Percentiles rank a stretch among this genome's conserved stretches.
These are phyloP conservation scores for Enteromius treurensis DNA, from an alignment of 2,797 vertebrate genomes.

Conservation along the genomic window DNA sequence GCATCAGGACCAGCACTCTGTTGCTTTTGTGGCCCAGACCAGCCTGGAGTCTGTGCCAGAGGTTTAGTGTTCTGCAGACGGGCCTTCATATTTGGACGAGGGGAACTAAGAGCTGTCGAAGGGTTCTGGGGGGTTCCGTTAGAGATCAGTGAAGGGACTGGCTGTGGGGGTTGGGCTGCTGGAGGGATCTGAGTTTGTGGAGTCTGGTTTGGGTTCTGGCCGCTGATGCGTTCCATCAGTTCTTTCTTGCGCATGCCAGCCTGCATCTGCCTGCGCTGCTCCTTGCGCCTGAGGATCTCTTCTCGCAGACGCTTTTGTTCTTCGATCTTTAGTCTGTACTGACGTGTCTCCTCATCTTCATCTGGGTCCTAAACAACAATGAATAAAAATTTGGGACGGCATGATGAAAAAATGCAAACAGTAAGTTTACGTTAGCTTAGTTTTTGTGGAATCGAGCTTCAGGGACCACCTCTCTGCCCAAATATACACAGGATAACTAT, in stretches of 20 bases:
- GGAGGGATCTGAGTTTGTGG: conserved; percentile 59
- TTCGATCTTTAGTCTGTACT: conserved; percentile 95
- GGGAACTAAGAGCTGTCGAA: conserved; percentile 46
- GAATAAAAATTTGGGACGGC: background rate
- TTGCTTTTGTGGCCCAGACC: conserved; percentile 37
- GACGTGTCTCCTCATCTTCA: conserved; percentile 93
- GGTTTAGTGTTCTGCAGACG: conserved; percentile 71
- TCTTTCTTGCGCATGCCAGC: conserved; percentile 94
- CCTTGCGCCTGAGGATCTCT: conserved; percentile 93
- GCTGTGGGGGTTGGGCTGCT: conserved; percentile 57
- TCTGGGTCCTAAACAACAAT: conserved; percentile 80
- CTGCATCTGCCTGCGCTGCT: conserved; percentile 93
- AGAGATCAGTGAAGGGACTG: conserved; percentile 57
- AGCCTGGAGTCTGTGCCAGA: conserved; percentile 28
- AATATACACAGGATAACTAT: background rate
- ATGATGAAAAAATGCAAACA: background rate
- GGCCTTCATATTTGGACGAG: conserved; percentile 71
- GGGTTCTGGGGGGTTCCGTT: conserved; percentile 64
- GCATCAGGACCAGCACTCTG: conserved; percentile 72
- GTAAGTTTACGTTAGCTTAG: background rate
- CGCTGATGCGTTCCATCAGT: conserved; percentile 87
- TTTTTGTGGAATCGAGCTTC: background rate
- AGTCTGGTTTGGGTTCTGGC: conserved; percentile 70
- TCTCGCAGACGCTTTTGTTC: conserved; percentile 95
- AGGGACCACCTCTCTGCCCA: background rate